Percentiles rank a stretch among this genome's conserved stretches.
Conservation (phyloP, 2,888 invertebrate genomes). For the Geophilus truncorum region DNA sequence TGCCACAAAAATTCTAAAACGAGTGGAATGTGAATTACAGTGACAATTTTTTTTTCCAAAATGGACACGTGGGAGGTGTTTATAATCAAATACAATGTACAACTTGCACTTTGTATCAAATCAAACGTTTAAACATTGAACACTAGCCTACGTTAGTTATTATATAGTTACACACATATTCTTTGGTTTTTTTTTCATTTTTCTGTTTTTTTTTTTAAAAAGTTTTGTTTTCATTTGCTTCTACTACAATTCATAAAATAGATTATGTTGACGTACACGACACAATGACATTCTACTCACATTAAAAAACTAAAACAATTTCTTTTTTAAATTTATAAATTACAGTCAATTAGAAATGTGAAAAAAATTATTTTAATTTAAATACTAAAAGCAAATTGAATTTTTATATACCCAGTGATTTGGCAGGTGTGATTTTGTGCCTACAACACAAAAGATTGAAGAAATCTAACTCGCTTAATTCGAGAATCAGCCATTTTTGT, state of each 20-base stretch:
- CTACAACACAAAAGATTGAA: conserved; percentile 10
- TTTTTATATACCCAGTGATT: not conserved
- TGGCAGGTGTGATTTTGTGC: conserved; percentile 10
- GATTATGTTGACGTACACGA: not conserved
- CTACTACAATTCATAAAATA: not conserved
- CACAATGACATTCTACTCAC: not conserved
- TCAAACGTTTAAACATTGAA: not conserved
- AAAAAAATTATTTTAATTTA: not conserved
- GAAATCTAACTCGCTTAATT: not conserved
- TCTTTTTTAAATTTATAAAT: not conserved
- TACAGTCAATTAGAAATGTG: not conserved
- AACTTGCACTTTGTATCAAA: not conserved
- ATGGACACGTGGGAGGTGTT: not conserved
- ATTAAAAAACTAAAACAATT: not conserved
- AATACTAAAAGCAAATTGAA: not conserved
- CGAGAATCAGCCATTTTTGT: not conserved
- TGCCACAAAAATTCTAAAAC: conserved; percentile 2
- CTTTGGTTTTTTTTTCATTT: not conserved
- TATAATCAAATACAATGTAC: conserved; percentile 2
- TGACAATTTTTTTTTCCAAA: not conserved
- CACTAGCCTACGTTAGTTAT: not conserved
- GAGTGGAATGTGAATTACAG: not conserved
- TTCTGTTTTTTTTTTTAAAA: not conserved
- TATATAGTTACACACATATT: not conserved
- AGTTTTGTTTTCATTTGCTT: not conserved